phyloP scores from a whole-genome alignment of 2,888 invertebrate genomes.

The Lumbricus terrestris region DNA sequence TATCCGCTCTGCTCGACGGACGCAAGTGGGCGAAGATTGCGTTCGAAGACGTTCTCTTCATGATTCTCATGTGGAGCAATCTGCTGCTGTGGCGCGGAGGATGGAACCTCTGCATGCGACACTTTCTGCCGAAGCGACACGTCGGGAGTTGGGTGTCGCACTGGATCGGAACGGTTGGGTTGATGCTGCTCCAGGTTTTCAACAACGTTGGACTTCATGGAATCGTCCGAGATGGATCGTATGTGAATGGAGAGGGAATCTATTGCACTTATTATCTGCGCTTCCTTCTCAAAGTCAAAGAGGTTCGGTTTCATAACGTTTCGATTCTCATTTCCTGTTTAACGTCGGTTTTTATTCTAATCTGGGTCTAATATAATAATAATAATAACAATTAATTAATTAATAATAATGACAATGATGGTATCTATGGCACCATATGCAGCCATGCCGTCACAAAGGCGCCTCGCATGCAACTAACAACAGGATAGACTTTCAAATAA shows the following conservation, averaged over 20 bases:
- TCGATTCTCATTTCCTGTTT: not conserved
- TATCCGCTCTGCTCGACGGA: constrained; percentile 29
- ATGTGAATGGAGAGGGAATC: constrained; percentile 36
- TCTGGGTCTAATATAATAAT: too few species aligned
- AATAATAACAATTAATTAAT: too few species aligned
- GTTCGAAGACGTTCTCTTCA: constrained; percentile 38
- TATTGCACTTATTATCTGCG: constrained; percentile 38
- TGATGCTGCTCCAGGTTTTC: constrained; percentile 38
- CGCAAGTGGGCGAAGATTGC: constrained; percentile 29
- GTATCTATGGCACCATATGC: too few species aligned
- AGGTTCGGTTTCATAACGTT: not conserved
- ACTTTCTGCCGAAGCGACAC: constrained; percentile 35
- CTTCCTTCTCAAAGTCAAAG: constrained; percentile 5
- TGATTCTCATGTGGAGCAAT: constrained; percentile 37
- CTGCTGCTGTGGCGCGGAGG: constrained; percentile 41
- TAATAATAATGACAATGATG: too few species aligned
- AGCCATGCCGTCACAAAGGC: too few species aligned
- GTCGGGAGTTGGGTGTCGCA: constrained; percentile 40
- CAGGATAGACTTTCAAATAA: too few species aligned
- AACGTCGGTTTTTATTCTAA: not conserved
- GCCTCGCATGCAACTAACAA: too few species aligned
- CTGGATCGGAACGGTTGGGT: constrained; percentile 35
- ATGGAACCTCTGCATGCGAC: constrained; percentile 37
- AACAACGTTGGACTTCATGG: constrained; percentile 40
- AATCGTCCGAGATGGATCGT: constrained; percentile 40